These are phyloP conservation scores for Epizoanthus ramosus DNA, from an alignment of 92 coral and sea anemone species.

Conservation along the genomic window DNA sequence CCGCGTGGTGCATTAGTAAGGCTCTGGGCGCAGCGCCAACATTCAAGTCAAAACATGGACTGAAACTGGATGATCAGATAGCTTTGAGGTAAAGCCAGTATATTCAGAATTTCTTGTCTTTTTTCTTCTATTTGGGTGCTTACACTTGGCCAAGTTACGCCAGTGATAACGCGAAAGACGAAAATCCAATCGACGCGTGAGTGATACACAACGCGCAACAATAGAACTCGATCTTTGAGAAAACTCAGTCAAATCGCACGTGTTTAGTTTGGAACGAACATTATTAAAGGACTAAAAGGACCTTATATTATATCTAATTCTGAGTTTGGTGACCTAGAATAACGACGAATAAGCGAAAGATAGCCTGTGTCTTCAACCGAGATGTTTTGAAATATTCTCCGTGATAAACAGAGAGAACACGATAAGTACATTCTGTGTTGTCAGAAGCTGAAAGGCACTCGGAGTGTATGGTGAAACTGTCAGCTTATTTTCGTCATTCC, in stretches of 20 bases:
- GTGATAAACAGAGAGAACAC: too few species aligned
- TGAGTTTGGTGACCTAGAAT: neutral
- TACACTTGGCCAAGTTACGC: neutral
- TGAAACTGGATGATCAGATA: neutral
- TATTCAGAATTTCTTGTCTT: neutral
- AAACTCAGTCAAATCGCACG: slow-evolving; percentile 30
- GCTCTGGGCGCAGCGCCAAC: slow-evolving; percentile 26
- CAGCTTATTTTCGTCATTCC: too few species aligned
- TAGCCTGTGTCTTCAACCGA: too few species aligned
- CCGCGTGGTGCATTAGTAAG: slow-evolving; percentile 17
- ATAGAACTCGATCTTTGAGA: slow-evolving; percentile 26
- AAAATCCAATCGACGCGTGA: neutral
- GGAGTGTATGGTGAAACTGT: too few species aligned
- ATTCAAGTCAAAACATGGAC: neutral
- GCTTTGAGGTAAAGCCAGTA: slow-evolving; percentile 17
- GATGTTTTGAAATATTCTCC: too few species aligned
- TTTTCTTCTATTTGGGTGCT: neutral
- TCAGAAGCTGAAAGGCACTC: too few species aligned
- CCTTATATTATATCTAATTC: neutral
- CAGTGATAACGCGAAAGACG: neutral
- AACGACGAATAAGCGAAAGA: too few species aligned
- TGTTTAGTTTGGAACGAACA: neutral
- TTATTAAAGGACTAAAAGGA: neutral
- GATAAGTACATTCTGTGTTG: too few species aligned
- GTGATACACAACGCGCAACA: neutral